Base-by-base conservation (phyloP, 1,140 invertebrate genomes). In the Limonius californicus region DNA sequence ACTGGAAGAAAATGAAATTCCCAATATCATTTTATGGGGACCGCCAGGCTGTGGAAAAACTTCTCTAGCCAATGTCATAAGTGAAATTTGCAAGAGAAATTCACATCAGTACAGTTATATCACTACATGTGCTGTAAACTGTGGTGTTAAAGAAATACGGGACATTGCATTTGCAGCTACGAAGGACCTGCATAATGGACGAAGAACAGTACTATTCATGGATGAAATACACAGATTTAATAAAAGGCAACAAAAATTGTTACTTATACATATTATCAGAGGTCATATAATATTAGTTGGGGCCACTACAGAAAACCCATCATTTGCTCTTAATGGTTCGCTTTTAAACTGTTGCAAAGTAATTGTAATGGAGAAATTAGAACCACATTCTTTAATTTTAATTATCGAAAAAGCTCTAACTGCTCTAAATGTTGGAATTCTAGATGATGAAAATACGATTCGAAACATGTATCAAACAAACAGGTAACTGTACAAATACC, bases 201-300 rank as follows among this genome's bases (percentile, higher is more conserved):
- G 85, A 63, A 84, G 82, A 68, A 92, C 90, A 30, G 81, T 94
- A 53, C 75, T 94, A 11, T 94, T 94, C 72, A 87, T 94, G 83
- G 92, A 94, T 82, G 91, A 94, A 78, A 91, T 94, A 70, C 92
- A 94, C 74, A 82, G 91, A 35, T 94, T 94, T 67, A 93, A 92
- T 75, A 93, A 93, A 79, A 75, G 84, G 53, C 76, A 75, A 57
- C 81, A 84, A 70, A 91, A 94, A 74, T 84, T 85, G 57, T 90
- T 94, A 76, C 72, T 93, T 45, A 85, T 88, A 12, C 86, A 90
- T 76, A 85, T 94, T 20, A 91, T 93, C 77, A 86, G 84, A 74
- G 91, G 92, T 0, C 87, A 84, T 7, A 86, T 94, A n/a, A 87
- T 81, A 19, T 74, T 94, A 50, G 85, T 94, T 60, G 92, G 91